Percentiles rank a stretch among this genome's conserved stretches.
phyloP scores from a whole-genome alignment of 2,113 vertebrate genomes.

The Vulpes lagopus region DNA sequence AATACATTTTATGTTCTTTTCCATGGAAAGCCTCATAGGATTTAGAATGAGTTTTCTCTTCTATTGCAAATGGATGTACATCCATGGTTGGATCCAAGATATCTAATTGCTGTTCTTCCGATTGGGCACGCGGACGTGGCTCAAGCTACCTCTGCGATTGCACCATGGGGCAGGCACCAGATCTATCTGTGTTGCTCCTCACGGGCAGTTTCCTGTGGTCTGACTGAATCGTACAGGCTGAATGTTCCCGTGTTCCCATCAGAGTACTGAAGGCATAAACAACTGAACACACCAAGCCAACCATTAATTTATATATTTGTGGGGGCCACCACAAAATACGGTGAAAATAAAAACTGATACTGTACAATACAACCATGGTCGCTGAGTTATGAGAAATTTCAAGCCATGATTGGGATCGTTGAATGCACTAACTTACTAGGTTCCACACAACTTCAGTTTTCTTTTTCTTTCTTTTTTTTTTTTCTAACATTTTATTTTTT shows the following conservation, averaged over 20 bases:
- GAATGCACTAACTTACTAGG: conserved; percentile 11
- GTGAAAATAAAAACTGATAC: neutral
- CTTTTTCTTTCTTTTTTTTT: neutral
- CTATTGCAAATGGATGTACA: neutral
- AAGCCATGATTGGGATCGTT: neutral
- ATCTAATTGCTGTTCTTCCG: neutral
- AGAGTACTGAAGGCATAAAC: neutral
- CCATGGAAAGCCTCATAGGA: neutral
- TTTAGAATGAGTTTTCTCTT: neutral
- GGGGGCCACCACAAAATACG: neutral
- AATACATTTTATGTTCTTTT: neutral
- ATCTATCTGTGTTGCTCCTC: neutral
- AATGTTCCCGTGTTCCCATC: neutral
- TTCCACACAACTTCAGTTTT: neutral
- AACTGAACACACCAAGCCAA: neutral
- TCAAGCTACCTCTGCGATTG: neutral
- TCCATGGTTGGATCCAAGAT: neutral
- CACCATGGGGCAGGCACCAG: neutral
- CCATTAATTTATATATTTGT: neutral
- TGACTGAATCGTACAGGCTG: neutral
- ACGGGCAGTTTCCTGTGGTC: neutral
- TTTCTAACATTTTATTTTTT: too few relatives aligned
- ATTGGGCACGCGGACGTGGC: neutral
- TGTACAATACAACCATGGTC: neutral
- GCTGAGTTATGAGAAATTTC: conserved; percentile 20